Evolutionary conservation across 2,797 vertebrate genomes (phyloP).

Genomic region (Odontamblyopus lacepedii): DNA sequence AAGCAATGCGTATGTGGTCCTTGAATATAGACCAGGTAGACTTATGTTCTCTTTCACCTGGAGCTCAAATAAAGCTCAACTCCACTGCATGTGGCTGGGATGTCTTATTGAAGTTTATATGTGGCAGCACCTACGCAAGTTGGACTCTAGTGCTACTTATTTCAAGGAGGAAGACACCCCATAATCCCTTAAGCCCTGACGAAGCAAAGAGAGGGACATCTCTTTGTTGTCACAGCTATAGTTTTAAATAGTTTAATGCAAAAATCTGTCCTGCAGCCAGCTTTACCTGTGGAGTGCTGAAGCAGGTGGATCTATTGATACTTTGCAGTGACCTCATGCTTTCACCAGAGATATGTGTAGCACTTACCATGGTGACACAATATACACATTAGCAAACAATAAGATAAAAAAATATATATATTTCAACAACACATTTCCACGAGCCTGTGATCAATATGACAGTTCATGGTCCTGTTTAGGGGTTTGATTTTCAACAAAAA

Average conservation of each 20-base stretch:
- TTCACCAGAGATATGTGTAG: too few relatives aligned
- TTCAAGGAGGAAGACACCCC: slow-evolving; percentile 20
- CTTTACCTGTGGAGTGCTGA: slow-evolving; percentile 14
- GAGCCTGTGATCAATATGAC: too few relatives aligned
- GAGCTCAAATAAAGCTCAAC: slow-evolving; percentile 23
- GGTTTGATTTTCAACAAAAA: too few relatives aligned
- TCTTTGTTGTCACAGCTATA: slow-evolving; percentile 28
- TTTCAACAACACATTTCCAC: too few relatives aligned
- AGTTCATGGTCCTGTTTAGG: too few relatives aligned
- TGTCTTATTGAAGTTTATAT: slow-evolving; percentile 25
- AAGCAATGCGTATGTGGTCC: slow-evolving; percentile 36
- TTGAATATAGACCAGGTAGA: slow-evolving; percentile 45
- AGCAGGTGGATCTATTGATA: neutral
- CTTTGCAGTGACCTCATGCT: too few relatives aligned
- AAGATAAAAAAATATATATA: too few relatives aligned
- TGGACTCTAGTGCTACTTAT: slow-evolving; percentile 55
- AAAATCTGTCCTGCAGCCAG: slow-evolving; percentile 24
- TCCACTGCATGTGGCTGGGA: slow-evolving; percentile 11
- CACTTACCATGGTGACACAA: too few relatives aligned
- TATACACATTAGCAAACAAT: too few relatives aligned
- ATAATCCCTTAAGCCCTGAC: slow-evolving; percentile 62
- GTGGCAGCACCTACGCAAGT: slow-evolving; percentile 59
- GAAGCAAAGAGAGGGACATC: slow-evolving; percentile 33
- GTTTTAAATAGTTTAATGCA: slow-evolving; percentile 26
- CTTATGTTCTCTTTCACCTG: slow-evolving; percentile 34